These are phyloP conservation scores for Hepsetus odoe DNA, from an alignment of 2,113 vertebrate genomes.

Conservation along the genomic window DNA sequence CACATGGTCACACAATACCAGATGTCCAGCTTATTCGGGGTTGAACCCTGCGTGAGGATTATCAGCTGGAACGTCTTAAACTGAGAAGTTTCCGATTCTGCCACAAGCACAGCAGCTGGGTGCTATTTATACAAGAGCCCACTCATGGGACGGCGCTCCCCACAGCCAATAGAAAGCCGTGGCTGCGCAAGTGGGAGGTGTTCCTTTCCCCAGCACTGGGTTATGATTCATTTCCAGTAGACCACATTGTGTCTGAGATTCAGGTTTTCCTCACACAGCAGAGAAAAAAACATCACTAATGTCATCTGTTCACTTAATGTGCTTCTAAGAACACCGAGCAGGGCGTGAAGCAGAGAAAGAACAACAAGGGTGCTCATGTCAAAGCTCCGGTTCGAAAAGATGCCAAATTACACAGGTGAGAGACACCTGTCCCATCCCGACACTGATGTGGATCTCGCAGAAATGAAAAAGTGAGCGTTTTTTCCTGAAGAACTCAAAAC, in stretches of 20 bases:
- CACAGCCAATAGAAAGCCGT: slow-evolving; percentile 63
- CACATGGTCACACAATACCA: slow-evolving; percentile 78
- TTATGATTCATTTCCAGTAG: slow-evolving; percentile 54
- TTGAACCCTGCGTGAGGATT: not conserved
- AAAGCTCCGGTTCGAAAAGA: no score
- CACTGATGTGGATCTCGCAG: no score
- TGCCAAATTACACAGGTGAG: no score
- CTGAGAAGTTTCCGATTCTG: slow-evolving; percentile 34
- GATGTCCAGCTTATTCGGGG: not conserved
- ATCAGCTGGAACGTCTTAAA: not conserved
- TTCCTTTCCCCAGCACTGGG: slow-evolving; percentile 15
- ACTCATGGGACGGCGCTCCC: slow-evolving; percentile 64
- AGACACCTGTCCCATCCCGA: no score
- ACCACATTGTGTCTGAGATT: slow-evolving; percentile 5
- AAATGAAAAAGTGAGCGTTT: no score
- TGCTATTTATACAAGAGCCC: slow-evolving; percentile 66
- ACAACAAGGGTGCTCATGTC: no score
- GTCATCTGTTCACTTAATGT: no score
- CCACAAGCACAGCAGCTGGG: slow-evolving; percentile 29
- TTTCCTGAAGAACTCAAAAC: no score
- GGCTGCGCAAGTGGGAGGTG: slow-evolving; percentile 52
- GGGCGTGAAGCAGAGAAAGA: no score
- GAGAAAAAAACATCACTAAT: not conserved
- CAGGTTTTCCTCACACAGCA: slow-evolving; percentile 5
- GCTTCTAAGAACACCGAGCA: no score